These are phyloP conservation scores for Daktulosphaira vitifoliae DNA, from an alignment of 1,140 invertebrate species.

Conservation along the genomic window DNA sequence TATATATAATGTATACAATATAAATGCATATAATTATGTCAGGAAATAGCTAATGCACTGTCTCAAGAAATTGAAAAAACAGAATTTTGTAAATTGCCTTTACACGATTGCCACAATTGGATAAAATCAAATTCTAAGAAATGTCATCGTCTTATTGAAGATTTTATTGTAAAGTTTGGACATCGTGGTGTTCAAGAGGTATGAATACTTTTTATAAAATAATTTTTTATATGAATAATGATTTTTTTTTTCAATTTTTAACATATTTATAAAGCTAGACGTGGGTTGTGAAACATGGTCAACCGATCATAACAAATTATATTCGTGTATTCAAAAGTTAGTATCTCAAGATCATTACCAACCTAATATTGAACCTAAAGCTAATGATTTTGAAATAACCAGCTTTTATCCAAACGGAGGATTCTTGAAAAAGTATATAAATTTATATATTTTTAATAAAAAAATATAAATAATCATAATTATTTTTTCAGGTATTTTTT, in stretches of 20 bases:
- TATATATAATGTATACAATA: not conserved
- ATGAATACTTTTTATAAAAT: too few relatives aligned
- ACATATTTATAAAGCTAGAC: too few relatives aligned
- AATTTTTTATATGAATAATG: too few relatives aligned
- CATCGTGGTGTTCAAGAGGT: constrained; percentile 67
- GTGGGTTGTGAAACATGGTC: constrained; percentile 57
- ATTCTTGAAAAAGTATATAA: not conserved
- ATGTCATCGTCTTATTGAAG: constrained; percentile 46
- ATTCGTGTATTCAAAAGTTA: constrained; percentile 52
- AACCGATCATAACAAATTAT: constrained; percentile 52
- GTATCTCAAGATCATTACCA: not conserved
- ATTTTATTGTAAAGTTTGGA: constrained; percentile 63
- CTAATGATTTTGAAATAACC: constrained; percentile 45
- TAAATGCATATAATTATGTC: not conserved
- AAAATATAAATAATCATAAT: too few relatives aligned
- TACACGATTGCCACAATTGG: constrained; percentile 51
- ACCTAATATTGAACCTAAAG: constrained; percentile 12
- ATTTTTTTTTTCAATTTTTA: too few relatives aligned
- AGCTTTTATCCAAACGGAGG: constrained; percentile 44
- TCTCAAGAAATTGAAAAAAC: constrained; percentile 44
- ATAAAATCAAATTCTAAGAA: constrained; percentile 48
- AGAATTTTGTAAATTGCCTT: constrained; percentile 49
- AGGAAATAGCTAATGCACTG: not conserved
- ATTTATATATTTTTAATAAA: not conserved
- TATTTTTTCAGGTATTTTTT: constrained; percentile 45